Base-by-base conservation (phyloP, 2,113 vertebrate genomes). In the Calyptommatus sinebrachiatus region DNA sequence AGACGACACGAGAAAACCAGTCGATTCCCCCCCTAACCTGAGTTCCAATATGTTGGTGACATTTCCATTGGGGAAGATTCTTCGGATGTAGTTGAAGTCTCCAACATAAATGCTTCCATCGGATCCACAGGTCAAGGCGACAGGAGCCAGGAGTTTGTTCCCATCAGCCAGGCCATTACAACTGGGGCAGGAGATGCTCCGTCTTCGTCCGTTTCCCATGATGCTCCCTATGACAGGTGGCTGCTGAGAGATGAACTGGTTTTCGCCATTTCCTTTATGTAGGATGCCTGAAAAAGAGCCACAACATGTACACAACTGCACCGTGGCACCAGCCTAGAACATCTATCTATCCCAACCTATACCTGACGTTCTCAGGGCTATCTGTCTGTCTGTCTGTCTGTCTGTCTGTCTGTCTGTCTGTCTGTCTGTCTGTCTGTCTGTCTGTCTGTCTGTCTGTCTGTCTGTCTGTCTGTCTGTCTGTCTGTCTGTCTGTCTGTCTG, bases 201-300 rank as follows among this genome's bases (percentile, higher is more conserved):
- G 95, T 31, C 97, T 93, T 53, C 98, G 96, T 21, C 98, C 98
- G 0, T 99, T 99, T 73, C 98, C 98, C 97, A 99, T 99, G 92
- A 98, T 95, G 80, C 98, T 99, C 81, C 97, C 97, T 0, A 99
- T 99, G 78, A 99, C 96, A 1, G 97, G 97, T 0, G 98, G 98
- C 92, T 99, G 98, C 96, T 99, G 98, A 78, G 98, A 99, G 88
- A 99, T 97, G 88, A 99, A 99, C 89, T 99, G 94, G 92, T 99
- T 99, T 91, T 99, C 98, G 0, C 98, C 98, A 0, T 99, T 99
- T 74, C 98, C 98, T 94, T 99, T 99, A 92, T 99, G 98, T 82
- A 99, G 92, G 93, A 99, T 99, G 50, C 98, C 98, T 99, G 91
- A 24, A 86, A 83, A 86, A 61, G 29, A 7, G 78, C 75, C 78